Evolutionary conservation across 2,113 vertebrate species (phyloP).

Genomic region (Clarias magur): DNA sequence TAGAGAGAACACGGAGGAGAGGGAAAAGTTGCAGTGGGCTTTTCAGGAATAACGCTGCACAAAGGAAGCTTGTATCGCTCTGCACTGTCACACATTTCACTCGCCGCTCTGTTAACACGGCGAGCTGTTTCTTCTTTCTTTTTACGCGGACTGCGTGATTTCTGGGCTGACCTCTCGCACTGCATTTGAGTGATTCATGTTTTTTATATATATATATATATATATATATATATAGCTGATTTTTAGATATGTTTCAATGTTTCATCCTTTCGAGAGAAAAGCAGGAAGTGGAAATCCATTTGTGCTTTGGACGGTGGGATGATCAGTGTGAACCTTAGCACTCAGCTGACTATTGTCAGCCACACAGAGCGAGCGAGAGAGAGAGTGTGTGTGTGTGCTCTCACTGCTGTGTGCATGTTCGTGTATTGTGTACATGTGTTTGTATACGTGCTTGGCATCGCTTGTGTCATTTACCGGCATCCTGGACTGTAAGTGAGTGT

Average conservation of each 20-base stretch:
- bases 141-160: neutral
- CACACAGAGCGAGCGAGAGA: neutral
- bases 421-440: slow-evolving; percentile 5
- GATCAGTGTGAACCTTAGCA: slow-evolving; percentile 22
- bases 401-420: slow-evolving; percentile 8
- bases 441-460: slow-evolving; percentile 14
- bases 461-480: slow-evolving; percentile 45
- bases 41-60: slow-evolving; percentile 69
- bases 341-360: slow-evolving; percentile 42
- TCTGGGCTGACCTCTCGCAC: neutral
- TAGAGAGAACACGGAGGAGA: slow-evolving; percentile 12
- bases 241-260: neutral
- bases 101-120: slow-evolving; percentile 44
- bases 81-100: slow-evolving; percentile 52
- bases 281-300: slow-evolving; percentile 28
- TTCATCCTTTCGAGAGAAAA: neutral
- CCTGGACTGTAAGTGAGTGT: slow-evolving; percentile 28
- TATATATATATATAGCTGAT: neutral
- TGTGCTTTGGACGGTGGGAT: slow-evolving; percentile 31
- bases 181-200: neutral
- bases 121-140: slow-evolving; percentile 29
- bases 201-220: too few relatives aligned
- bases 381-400: slow-evolving; percentile 9
- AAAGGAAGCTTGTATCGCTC: slow-evolving; percentile 73
- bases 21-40: slow-evolving; percentile 49